Conservation (phyloP, 1,140 invertebrate genomes). For the Drosophila pseudoobscura region DNA sequence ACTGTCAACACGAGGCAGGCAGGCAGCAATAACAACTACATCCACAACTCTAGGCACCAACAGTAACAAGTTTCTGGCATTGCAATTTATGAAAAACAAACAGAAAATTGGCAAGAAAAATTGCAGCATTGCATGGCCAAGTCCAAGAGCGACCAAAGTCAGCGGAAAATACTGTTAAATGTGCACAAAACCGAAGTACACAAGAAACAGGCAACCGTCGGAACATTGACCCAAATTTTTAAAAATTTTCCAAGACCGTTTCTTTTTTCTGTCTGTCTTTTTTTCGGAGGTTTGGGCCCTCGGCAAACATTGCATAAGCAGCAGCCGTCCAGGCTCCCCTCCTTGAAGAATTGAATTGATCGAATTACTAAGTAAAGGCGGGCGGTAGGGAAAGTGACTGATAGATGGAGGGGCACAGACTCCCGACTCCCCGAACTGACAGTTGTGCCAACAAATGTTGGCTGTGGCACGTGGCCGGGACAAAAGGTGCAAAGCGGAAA, state of each 20-base stretch:
- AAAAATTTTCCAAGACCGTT: constrained; percentile 53
- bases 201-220: constrained; percentile 22
- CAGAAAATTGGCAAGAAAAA: constrained; percentile 41
- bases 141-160: constrained; percentile 72
- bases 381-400: constrained; percentile 46
- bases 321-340: constrained; percentile 62
- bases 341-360: constrained; percentile 38
- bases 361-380: constrained; percentile 69
- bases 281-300: constrained; percentile 36
- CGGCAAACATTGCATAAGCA: constrained; percentile 73
- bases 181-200: constrained; percentile 63
- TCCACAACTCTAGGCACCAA: constrained; percentile 13
- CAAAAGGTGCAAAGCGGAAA: constrained; percentile 73
- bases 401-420: not conserved
- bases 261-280: constrained; percentile 6
- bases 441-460: constrained; percentile 80
- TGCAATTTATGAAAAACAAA: constrained; percentile 33
- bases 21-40: constrained; percentile 9
- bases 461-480: constrained; percentile 69
- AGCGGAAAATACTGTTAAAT: constrained; percentile 70
- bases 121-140: constrained; percentile 72
- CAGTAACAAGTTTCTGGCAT: constrained; percentile 53
- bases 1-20: constrained; percentile 53
- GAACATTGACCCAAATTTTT: constrained; percentile 73
- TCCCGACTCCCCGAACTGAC: constrained; percentile 34